Conservation (phyloP, 2,113 vertebrate genomes). For the Pelmatolapia mariae region DNA sequence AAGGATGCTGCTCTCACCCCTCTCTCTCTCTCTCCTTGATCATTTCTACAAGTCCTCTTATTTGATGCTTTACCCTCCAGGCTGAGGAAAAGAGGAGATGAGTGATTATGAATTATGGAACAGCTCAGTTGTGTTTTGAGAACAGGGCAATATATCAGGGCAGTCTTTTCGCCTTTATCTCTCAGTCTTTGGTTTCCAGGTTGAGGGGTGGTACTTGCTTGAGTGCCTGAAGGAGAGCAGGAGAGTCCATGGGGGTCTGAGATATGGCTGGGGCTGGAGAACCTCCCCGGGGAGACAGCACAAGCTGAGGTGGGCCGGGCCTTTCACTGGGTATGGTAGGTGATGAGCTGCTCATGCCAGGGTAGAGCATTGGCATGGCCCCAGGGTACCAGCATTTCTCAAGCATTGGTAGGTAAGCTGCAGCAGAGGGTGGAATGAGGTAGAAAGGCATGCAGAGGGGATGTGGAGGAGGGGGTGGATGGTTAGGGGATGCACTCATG, state of each 20-base stretch:
- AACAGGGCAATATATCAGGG: neutral
- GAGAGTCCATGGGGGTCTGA: slow-evolving; percentile 87
- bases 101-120: slow-evolving; percentile 36
- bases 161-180: neutral
- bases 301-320: slow-evolving; percentile 68
- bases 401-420: slow-evolving; percentile 94
- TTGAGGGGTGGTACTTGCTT: slow-evolving; percentile 93
- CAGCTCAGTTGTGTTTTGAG: slow-evolving; percentile 28
- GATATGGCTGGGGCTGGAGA: slow-evolving; percentile 73
- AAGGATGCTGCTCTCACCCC: neutral
- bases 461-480: slow-evolving; percentile 63
- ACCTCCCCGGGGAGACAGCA: slow-evolving; percentile 83
- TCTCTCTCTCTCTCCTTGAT: neutral
- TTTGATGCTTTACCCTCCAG: neutral
- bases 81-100: slow-evolving; percentile 13
- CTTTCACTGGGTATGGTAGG: slow-evolving; percentile 79
- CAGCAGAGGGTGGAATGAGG: slow-evolving; percentile 88
- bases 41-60: slow-evolving; percentile 16
- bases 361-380: slow-evolving; percentile 85
- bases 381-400: slow-evolving; percentile 98
- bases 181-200: slow-evolving; percentile 97
- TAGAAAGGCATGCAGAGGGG: slow-evolving; percentile 98
- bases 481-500: slow-evolving; percentile 82
- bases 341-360: slow-evolving; percentile 77
- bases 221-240: slow-evolving; percentile 87